Percentiles rank a stretch among this genome's conserved stretches.
phyloP scores from a whole-genome alignment of 2,797 vertebrate genomes.

The Mionectes olivaceus region DNA sequence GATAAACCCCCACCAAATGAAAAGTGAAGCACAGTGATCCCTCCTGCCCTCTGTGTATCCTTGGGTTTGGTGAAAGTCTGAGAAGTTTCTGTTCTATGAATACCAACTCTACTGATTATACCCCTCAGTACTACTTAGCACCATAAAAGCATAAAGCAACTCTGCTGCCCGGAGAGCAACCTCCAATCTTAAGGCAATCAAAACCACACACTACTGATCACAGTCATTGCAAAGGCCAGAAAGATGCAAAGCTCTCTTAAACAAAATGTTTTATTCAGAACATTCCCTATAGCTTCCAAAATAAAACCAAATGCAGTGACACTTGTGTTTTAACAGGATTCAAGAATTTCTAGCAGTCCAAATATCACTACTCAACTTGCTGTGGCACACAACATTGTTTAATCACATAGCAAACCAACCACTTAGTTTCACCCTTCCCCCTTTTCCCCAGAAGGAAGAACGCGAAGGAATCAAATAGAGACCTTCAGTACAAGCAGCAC shows the following conservation, averaged over 20 bases:
- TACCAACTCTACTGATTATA: fast-evolving
- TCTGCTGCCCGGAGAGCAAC: not conserved
- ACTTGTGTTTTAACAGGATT: not conserved
- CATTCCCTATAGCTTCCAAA: not conserved
- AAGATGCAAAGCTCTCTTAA: not conserved
- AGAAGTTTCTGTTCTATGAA: not conserved
- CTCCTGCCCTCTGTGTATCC: not conserved
- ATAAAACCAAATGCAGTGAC: not conserved
- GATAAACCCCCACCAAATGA: fast-evolving
- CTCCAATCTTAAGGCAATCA: not conserved
- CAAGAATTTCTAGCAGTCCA: not conserved
- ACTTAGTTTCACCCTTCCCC: not conserved
- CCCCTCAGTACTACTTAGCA: not conserved
- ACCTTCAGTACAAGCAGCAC: not conserved
- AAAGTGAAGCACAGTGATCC: not conserved
- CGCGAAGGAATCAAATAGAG: not conserved
- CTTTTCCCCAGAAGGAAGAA: not conserved
- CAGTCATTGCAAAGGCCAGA: not conserved
- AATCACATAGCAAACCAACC: not conserved
- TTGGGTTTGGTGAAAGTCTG: not conserved
- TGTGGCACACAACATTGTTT: not conserved
- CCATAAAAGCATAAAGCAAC: not conserved
- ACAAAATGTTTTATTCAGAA: not conserved
- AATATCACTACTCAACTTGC: not conserved
- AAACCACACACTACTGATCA: not conserved